Percentiles rank a stretch among this genome's conserved stretches.
Conservation (phyloP, 2,113 vertebrate species). For the Zingel zingel region DNA sequence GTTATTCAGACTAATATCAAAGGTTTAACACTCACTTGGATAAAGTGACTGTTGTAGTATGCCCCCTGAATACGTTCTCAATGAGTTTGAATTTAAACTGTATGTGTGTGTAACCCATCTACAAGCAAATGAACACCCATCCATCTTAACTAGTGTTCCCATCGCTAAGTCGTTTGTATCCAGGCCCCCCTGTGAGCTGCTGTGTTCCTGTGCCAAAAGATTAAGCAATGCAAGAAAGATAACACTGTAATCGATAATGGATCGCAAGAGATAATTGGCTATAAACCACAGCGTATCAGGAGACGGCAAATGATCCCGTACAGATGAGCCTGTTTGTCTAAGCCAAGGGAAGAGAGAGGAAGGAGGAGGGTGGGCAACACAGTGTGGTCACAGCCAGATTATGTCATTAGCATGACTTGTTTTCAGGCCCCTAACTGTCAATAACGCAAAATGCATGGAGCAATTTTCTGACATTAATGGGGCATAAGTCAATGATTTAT, state of each 20-base stretch:
- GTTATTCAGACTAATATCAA: slow-evolving; percentile 53
- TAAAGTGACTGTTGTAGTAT: slow-evolving; percentile 48
- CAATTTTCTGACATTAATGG: slow-evolving; percentile 76
- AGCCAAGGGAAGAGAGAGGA: slow-evolving; percentile 38
- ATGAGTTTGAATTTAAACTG: slow-evolving; percentile 66
- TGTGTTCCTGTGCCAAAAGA: slow-evolving; percentile 76
- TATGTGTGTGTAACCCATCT: slow-evolving; percentile 51
- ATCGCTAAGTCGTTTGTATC: slow-evolving; percentile 56
- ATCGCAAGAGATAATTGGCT: slow-evolving; percentile 85
- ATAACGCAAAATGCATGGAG: slow-evolving; percentile 82
- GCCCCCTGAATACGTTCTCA: slow-evolving; percentile 42
- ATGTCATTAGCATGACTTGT: slow-evolving; percentile 81
- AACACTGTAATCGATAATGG: slow-evolving; percentile 85
- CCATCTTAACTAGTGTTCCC: slow-evolving; percentile 72
- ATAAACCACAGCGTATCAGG: slow-evolving; percentile 82
- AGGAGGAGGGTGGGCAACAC: slow-evolving; percentile 30
- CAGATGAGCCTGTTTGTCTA: slow-evolving; percentile 80
- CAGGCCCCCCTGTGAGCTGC: slow-evolving; percentile 45
- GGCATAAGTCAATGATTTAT: slow-evolving; percentile 79
- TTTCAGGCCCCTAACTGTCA: slow-evolving; percentile 78
- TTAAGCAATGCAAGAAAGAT: slow-evolving; percentile 83
- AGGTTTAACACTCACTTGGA: slow-evolving; percentile 46
- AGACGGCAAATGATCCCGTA: slow-evolving; percentile 84
- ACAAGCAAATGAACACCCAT: slow-evolving; percentile 76
- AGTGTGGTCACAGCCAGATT: slow-evolving; percentile 75